These are phyloP conservation scores for Siniperca chuatsi DNA, from an alignment of 2,113 vertebrate species.

Conservation along the genomic window DNA sequence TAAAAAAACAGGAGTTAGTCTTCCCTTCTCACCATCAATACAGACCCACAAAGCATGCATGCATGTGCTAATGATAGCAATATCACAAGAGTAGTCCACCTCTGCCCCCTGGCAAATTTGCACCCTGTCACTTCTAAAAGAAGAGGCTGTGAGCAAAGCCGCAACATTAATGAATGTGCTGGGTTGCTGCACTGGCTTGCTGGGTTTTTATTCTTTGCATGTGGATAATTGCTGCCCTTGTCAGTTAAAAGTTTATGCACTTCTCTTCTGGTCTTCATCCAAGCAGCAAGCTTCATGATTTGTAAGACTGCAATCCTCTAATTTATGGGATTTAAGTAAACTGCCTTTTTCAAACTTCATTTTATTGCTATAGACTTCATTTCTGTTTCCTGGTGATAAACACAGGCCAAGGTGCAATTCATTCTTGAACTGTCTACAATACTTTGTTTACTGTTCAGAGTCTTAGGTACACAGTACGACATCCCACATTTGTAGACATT, in stretches of 20 bases:
- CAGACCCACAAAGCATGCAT: slow-evolving; percentile 34
- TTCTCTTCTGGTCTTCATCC: slow-evolving; percentile 62
- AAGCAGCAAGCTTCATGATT: slow-evolving; percentile 67
- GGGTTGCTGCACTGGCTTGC: slow-evolving; percentile 59
- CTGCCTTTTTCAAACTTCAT: slow-evolving; percentile 27
- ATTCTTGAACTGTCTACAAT: slow-evolving; percentile 27
- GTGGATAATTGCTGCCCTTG: slow-evolving; percentile 75
- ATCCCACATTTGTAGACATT: slow-evolving; percentile 61
- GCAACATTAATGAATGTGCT: slow-evolving; percentile 71
- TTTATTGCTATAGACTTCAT: slow-evolving; percentile 45
- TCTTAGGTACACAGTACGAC: slow-evolving; percentile 42
- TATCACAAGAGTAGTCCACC: slow-evolving; percentile 66
- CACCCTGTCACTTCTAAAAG: slow-evolving; percentile 70
- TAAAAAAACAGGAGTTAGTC: slow-evolving; percentile 16
- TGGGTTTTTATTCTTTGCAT: slow-evolving; percentile 71
- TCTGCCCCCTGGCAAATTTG: slow-evolving; percentile 65
- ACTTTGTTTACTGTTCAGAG: slow-evolving; percentile 55
- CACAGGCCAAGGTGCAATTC: slow-evolving; percentile 18
- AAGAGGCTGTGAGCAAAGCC: slow-evolving; percentile 55
- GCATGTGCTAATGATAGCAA: slow-evolving; percentile 70
- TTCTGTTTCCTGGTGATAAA: slow-evolving; percentile 56
- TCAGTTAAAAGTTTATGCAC: slow-evolving; percentile 75
- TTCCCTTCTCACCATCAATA: slow-evolving; percentile 2
- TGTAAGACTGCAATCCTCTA: slow-evolving; percentile 52
- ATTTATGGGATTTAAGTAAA: slow-evolving; percentile 66